Evolutionary conservation across 2,797 vertebrate species (phyloP), one percentile per base, ranked within the genome.

Genomic region (Semotilus atromaculatus): DNA sequence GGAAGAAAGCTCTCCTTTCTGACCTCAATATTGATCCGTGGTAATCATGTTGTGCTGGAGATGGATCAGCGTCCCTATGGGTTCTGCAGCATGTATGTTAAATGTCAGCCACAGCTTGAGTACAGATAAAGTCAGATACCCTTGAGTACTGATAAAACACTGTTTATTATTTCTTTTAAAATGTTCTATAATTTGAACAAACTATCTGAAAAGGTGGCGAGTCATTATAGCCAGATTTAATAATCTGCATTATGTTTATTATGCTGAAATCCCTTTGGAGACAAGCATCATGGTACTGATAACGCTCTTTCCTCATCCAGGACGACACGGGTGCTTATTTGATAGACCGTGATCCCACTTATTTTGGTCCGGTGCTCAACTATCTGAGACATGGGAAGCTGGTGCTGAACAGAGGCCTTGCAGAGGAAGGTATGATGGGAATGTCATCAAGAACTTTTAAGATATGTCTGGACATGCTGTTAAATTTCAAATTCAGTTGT

Each of bases 331-430:
- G 96, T 89, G 96, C 96, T 89, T 97, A 97, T 91, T 91, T 97
- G 92, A 97, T 97, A 88, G 96, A 97, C 94, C 92, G 96, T 92
- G 96, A 97, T 87, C 96, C 96, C 2, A 96, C 96, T 45, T 97
- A 97, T 91, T 97, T 97, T 81, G 96, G 96, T 76, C 96, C 96
- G 5, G 95, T 97, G 82, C 93, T 97, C 90, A 97, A 97, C 92
- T 97, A 97, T 92, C 89, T 97, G 92, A 94, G 96, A 89, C 96
- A 97, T 0, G 96, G 96, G n/a, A 97, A 97, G 87, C 93, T 97
- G 91, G 96, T 97, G 87, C 95, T 97, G 87, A 97, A 97, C 92
- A 96, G 95, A 93, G 96, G 96, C 90, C 93, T 97, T 0, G 95
- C 96, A 29, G 96, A 97, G 88, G 96, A 97, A 96, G 96, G 96